These are phyloP conservation scores for Acanthaster planci DNA, from an alignment of 35 echinoderm and acorn worm species.

Conservation along the genomic window DNA sequence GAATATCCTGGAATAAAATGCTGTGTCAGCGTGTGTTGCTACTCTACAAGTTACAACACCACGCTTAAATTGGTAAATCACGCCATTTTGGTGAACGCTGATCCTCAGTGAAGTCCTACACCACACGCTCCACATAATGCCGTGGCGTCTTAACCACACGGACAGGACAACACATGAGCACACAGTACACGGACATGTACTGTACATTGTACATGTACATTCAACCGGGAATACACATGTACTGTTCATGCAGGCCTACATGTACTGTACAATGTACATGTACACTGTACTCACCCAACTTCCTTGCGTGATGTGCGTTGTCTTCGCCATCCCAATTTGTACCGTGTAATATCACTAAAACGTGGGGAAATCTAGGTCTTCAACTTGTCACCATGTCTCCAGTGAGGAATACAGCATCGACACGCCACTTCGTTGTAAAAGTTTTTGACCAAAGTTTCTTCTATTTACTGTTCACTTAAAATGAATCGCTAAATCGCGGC, in stretches of 20 bases:
- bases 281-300: slow-evolving; percentile 62
- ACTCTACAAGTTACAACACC: too few relatives aligned
- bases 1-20: too few relatives aligned
- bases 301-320: slow-evolving; percentile 49
- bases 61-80: too few relatives aligned
- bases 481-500: background rate
- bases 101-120: too few relatives aligned
- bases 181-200: too few relatives aligned
- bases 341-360: background rate
- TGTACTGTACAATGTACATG: background rate
- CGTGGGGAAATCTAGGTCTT: background rate
- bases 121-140: too few relatives aligned
- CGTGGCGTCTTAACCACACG: too few relatives aligned
- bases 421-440: slow-evolving; percentile 19
- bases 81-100: too few relatives aligned
- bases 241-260: background rate
- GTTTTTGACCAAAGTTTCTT: background rate
- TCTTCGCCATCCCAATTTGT: slow-evolving; percentile 23
- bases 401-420: background rate
- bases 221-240: background rate
- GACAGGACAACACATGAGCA: too few relatives aligned
- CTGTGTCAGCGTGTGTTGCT: too few relatives aligned
- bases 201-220: too few relatives aligned
- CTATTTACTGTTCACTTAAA: background rate
- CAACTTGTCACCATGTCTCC: slow-evolving; percentile 39